Evolutionary conservation across 2,888 invertebrate genomes (phyloP).

Genomic region (Trissolcus brochymenae): DNA sequence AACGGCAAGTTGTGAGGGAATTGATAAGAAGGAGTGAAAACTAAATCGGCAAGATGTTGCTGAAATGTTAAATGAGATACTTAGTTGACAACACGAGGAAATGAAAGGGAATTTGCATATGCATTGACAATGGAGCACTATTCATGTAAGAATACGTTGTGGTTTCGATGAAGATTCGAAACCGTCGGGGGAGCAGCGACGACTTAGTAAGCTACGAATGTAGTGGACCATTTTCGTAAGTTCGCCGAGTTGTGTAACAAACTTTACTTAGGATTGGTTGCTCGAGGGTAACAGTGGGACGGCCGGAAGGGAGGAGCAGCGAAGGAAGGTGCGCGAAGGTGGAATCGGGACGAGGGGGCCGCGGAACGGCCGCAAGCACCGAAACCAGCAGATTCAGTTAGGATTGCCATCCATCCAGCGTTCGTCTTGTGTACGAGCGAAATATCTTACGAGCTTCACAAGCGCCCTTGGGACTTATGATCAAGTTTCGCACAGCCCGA

Average conservation of each 20-base stretch:
- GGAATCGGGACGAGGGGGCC: constrained; percentile 38
- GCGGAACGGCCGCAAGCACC: constrained; percentile 31
- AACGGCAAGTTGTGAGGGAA: background rate
- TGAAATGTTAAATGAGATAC: constrained; percentile 47
- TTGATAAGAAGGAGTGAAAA: background rate
- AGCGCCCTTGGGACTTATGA: constrained; percentile 60
- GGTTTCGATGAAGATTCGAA: constrained; percentile 54
- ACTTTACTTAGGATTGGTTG: constrained; percentile 76
- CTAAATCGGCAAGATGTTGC: background rate
- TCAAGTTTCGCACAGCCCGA: constrained; percentile 58
- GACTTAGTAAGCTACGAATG: constrained; percentile 62
- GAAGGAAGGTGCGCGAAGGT: constrained; percentile 43
- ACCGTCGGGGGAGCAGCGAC: constrained; percentile 64
- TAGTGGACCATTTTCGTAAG: constrained; percentile 71
- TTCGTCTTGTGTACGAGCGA: constrained; percentile 52
- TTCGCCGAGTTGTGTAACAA: constrained; percentile 75
- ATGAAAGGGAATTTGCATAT: constrained; percentile 49
- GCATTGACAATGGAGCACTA: constrained; percentile 43
- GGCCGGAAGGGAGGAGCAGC: constrained; percentile 62
- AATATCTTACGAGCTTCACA: constrained; percentile 52
- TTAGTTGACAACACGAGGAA: constrained; percentile 29
- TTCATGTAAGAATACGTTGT: constrained; percentile 47
- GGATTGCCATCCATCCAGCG: constrained; percentile 67
- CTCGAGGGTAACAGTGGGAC: constrained; percentile 71
- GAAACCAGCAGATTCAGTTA: constrained; percentile 70